Evolutionary conservation across 1,140 invertebrate species (phyloP), one percentile per base, ranked within the genome.

Genomic region (Drosophila sp.): DNA sequence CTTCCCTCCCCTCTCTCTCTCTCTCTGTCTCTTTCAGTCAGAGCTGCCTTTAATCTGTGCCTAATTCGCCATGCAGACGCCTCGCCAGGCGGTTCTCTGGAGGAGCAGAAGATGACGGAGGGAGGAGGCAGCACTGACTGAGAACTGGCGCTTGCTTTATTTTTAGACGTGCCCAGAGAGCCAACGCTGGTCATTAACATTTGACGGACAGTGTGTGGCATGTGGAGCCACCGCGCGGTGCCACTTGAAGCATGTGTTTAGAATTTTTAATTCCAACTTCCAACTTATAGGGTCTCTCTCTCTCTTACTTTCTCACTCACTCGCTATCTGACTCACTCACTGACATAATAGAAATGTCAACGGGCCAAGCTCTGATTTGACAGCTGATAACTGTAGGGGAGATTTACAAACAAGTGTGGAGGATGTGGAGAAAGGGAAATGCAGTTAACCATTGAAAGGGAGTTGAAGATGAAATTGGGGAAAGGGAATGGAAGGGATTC

Each of bases 261-360:
- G 82, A 89, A 87, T 89, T 77, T 74, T 65, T 79, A 83, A 83
- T 89, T 82, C 4, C 4, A 21, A 21, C n/a, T 21, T 21, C 65
- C 65, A 7, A 32, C 56, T 48, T 34, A 41, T 13, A 59, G 13
- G 40, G 25, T 43, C 9, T 16, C 21, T n/a, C 46, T 21, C 13
- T n/a, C 11, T 41, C 34, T 41, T 59, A 13, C 51, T 40, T 9
- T 41, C 34, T 50, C 18, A 11, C 2, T 41, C 21, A 6, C n/a
- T 16, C 27, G 13, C 18, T 27, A 11, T 41, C 48, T 83, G 62
- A 74, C 77, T 80, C 63, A 70, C 75, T 81, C 78, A 87, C 82
- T 82, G 83, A 89, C 83, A 79, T 89, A 87, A 87, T 89, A 80
- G 83, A 87, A 87, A 89, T 87, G 83, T 87, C 83, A 87, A 87